Evolutionary conservation across 2,797 vertebrate species (phyloP).

Genomic region (Ispidina lecontei): DNA sequence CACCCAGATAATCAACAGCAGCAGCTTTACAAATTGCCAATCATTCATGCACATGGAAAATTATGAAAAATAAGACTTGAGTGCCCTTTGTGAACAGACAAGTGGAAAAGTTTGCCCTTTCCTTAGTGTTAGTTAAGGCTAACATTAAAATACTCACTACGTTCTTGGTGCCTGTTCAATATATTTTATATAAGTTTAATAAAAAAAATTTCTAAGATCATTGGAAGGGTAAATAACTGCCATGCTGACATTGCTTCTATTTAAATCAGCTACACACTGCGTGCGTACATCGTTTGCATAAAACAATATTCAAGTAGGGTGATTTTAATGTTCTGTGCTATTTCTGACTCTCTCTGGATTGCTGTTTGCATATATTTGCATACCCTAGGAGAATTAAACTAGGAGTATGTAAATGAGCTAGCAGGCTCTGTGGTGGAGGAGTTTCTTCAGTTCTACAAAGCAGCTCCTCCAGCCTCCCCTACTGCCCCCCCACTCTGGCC

Average conservation of each 20-base stretch:
- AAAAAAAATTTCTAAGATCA: conserved; percentile 71
- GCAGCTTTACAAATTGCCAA: background rate
- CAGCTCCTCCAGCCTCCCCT: conserved; percentile 6
- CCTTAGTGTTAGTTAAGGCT: conserved; percentile 62
- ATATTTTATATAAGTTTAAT: conserved; percentile 72
- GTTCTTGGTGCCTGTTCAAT: conserved; percentile 31
- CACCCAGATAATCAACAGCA: background rate
- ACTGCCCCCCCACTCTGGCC: background rate
- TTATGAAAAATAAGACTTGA: conserved; percentile 7
- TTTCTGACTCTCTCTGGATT: conserved; percentile 85
- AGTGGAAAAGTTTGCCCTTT: conserved; percentile 41
- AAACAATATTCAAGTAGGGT: conserved; percentile 82
- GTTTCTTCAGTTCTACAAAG: conserved; percentile 37
- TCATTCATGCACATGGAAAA: background rate
- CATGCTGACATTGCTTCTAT: conserved; percentile 75
- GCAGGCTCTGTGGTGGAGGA: conserved; percentile 65
- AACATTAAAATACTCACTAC: conserved; percentile 51
- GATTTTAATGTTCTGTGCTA: conserved; percentile 85
- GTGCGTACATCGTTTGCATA: conserved; percentile 79
- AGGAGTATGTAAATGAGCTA: conserved; percentile 84
- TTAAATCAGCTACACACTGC: conserved; percentile 81
- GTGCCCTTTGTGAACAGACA: conserved; percentile 28
- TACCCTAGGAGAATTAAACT: conserved; percentile 84
- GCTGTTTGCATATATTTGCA: conserved; percentile 88
- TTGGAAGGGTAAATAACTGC: conserved; percentile 74